Conservation (phyloP, 1,140 invertebrate genomes). For the Xylocopa sonorina region DNA sequence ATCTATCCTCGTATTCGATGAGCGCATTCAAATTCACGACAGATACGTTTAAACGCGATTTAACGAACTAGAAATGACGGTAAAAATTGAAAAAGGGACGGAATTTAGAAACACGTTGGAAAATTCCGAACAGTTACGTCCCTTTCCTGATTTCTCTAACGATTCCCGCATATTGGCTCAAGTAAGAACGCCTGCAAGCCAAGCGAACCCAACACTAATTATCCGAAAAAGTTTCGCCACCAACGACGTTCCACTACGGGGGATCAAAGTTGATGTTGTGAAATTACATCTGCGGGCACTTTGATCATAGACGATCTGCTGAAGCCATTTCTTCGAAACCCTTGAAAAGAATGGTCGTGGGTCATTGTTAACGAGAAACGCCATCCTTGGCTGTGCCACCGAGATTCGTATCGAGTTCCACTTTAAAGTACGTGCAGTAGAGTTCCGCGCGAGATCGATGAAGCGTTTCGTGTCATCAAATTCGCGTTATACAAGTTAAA, state of each 20-base stretch:
- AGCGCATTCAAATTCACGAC: background rate
- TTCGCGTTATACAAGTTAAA: no score
- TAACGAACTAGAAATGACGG: background rate
- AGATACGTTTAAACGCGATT: no score
- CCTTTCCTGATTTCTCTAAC: no score
- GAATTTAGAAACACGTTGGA: no score
- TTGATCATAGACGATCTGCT: slow-evolving; percentile 47
- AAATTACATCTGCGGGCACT: slow-evolving; percentile 41
- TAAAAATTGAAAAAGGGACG: no score
- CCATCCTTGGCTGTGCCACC: background rate
- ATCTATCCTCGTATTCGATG: background rate
- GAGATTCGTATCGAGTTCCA: slow-evolving; percentile 17
- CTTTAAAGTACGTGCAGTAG: background rate
- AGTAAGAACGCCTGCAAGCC: slow-evolving; percentile 25
- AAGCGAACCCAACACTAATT: slow-evolving; percentile 26
- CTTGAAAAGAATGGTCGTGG: slow-evolving; percentile 12
- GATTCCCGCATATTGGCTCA: no score
- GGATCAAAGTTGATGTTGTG: slow-evolving; percentile 33
- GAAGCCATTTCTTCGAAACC: slow-evolving; percentile 45
- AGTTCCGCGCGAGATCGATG: no score
- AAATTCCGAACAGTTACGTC: no score
- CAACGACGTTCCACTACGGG: background rate
- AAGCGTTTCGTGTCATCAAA: no score
- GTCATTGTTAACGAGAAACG: slow-evolving; percentile 1
- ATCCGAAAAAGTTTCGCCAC: background rate